Evolutionary conservation across 2,113 vertebrate genomes (phyloP), one percentile per base, ranked within the genome.

Genomic region (Poeciliopsis turrubarensis): DNA sequence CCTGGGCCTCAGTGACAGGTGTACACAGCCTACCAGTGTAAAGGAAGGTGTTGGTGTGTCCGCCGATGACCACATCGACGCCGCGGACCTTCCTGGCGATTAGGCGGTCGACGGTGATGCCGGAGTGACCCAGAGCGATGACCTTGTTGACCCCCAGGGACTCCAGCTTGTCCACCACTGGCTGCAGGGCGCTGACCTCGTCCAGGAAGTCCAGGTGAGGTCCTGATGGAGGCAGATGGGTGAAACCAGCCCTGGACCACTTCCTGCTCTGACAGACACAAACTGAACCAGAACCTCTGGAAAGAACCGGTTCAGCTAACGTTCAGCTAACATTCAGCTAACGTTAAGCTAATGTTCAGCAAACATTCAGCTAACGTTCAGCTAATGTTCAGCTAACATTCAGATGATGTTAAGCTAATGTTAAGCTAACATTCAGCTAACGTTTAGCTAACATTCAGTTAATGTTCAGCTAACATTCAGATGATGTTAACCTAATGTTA

Each of bases 41-140:
- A 27, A 98, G 96, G 91, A 99, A 99, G 0, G 98, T 99, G 90
- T 99, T 98, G 74, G 93, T 93, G 81, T 99, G 98, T 85, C 97
- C 98, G 31, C 98, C 98, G 8, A 98, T 91, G 19, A 99, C 97
- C 2, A 98, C 88, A 68, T 99, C 98, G 11, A 99, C 95, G 0
- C 96, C 97, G 32, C 73, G 92, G 60, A 99, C 97, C 78, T 92
- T 96, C 73, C 87, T 94, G 65, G 97, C 98, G 12, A 99, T 96
- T 27, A 86, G 87, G 85, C 94, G 90, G 75, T 99, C 98, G 66
- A 91, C 83, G 0, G 81, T 75, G 86, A 98, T 98, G 10, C 98
- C 98, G 0, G 98, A 98, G 86, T 99, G 98, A 27, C 98, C 98
- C 14, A 99, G 94, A 9, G 97, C 97, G 77, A 99, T 96, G 86